Conservation (phyloP, 2,113 vertebrate species). For the Dasyurus viverrinus region DNA sequence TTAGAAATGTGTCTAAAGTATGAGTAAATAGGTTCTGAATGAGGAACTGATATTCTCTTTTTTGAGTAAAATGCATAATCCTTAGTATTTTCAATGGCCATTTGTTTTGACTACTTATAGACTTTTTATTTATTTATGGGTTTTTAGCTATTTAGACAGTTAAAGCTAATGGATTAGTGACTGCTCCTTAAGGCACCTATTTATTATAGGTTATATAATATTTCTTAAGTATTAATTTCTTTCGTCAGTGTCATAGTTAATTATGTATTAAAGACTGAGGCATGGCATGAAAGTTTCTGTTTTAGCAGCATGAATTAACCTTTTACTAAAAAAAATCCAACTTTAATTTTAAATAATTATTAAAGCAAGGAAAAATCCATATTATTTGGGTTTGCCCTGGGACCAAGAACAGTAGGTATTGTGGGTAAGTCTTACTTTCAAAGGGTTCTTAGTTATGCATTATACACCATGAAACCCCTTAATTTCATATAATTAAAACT, state of each 20-base stretch:
- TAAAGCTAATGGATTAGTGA: neutral
- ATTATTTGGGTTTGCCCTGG: neutral
- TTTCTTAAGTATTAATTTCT: neutral
- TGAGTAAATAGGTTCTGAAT: neutral
- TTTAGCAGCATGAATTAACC: conserved; percentile 6
- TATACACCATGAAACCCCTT: neutral
- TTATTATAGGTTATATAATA: too few relatives aligned
- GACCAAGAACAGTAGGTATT: neutral
- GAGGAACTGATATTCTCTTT: conserved; percentile 6
- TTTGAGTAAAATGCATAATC: neutral
- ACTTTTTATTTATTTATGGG: neutral
- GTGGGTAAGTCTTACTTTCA: neutral
- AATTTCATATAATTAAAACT: conserved; percentile 38
- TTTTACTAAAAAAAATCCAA: conserved; percentile 37
- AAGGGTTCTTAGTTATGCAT: conserved; percentile 33
- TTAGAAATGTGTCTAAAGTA: neutral
- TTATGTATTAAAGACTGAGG: neutral
- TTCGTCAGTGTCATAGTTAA: neutral
- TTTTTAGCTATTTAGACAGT: neutral
- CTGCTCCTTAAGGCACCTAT: neutral
- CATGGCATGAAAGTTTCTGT: conserved; percentile 39
- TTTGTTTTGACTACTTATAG: neutral
- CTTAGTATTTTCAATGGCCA: neutral
- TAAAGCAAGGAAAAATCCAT: conserved; percentile 26
- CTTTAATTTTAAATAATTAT: conserved; percentile 46